Percentiles rank a stretch among this genome's conserved stretches.
These are phyloP conservation scores for Pseudorectes ferrugineus DNA, from an alignment of 2,113 vertebrate genomes.

Conservation along the genomic window DNA sequence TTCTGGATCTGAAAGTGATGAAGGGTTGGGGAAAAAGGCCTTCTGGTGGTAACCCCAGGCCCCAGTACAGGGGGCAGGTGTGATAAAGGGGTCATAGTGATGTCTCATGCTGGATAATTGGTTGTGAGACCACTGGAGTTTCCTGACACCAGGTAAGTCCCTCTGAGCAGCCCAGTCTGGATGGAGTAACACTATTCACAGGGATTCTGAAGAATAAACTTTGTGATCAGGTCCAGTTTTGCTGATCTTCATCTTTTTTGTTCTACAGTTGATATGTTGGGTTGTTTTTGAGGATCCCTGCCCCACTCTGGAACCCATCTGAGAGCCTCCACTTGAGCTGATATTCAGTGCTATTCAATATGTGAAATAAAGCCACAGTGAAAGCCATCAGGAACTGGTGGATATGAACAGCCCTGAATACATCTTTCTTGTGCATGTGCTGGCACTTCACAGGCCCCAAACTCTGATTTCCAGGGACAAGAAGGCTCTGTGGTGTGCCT, in stretches of 20 bases:
- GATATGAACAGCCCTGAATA: not conserved
- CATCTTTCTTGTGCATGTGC: not conserved
- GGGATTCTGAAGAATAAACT: not conserved
- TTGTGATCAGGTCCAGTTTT: not conserved
- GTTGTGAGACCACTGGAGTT: not conserved
- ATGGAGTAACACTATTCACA: not conserved
- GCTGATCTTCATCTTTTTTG: not conserved
- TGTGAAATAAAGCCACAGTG: not conserved
- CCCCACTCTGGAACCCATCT: not conserved
- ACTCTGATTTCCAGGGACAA: not conserved
- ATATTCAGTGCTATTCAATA: not conserved
- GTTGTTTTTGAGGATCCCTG: not conserved
- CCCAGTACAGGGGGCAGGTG: fast-evolving
- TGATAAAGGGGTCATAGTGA: not conserved
- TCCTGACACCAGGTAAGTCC: not conserved
- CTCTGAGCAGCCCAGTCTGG: not conserved
- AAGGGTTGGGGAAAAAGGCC: not conserved
- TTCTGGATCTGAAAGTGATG: not conserved
- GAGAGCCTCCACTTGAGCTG: not conserved
- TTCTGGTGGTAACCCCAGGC: not conserved
- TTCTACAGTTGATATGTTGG: not conserved
- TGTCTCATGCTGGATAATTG: not conserved
- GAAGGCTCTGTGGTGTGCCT: not conserved
- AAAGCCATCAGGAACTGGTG: not conserved
- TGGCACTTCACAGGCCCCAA: not conserved